phyloP scores from a whole-genome alignment of 2,888 invertebrate genomes.

The Campoletis raptor region DNA sequence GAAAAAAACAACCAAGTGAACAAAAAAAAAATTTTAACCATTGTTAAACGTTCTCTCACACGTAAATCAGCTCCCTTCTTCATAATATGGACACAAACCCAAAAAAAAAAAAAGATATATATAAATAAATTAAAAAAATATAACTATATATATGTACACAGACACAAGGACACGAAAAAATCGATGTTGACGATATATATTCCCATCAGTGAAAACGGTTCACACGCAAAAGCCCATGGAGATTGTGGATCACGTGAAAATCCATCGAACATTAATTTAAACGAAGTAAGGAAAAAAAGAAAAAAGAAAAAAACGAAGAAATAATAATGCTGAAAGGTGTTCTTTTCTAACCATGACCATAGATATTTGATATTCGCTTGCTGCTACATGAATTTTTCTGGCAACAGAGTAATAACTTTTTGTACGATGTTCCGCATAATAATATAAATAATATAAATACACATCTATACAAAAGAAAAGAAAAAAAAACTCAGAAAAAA shows the following conservation, averaged over 20 bases:
- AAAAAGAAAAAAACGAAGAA: slow-evolving; percentile 31
- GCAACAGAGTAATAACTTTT: slow-evolving; percentile 68
- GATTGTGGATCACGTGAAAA: slow-evolving; percentile 56
- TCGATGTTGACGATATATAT: slow-evolving; percentile 32
- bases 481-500: not conserved
- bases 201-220: slow-evolving; percentile 48
- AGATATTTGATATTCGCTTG: slow-evolving; percentile 69
- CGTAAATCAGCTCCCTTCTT: slow-evolving; percentile 62
- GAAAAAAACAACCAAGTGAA: slow-evolving; percentile 24
- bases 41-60: slow-evolving; percentile 65
- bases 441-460: slow-evolving; percentile 46
- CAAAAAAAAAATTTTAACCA: slow-evolving; percentile 32
- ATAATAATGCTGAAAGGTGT: slow-evolving; percentile 62
- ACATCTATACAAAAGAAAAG: slow-evolving; percentile 1
- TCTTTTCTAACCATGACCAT: slow-evolving; percentile 68
- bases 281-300: slow-evolving; percentile 24
- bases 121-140: not conserved
- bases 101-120: slow-evolving; percentile 19
- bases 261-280: slow-evolving; percentile 59
- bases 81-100: slow-evolving; percentile 39
- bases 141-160: slow-evolving; percentile 18
- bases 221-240: slow-evolving; percentile 40
- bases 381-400: slow-evolving; percentile 68
- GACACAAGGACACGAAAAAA: slow-evolving; percentile 9
- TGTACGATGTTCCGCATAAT: slow-evolving; percentile 69